Conservation (phyloP, 1,140 invertebrate genomes). For the Dendrolimus punctatus region DNA sequence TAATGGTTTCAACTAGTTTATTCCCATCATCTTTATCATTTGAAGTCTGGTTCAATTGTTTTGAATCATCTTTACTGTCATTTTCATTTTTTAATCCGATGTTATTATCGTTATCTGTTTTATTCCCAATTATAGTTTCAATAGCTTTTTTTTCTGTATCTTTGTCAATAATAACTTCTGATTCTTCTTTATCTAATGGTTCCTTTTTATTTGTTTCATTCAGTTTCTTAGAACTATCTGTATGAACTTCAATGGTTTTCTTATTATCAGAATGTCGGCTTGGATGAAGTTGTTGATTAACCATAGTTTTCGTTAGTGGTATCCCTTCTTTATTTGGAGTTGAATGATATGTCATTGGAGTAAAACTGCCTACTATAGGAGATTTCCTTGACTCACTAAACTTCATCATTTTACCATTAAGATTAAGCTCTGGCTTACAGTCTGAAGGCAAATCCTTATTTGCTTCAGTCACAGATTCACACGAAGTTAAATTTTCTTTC, state of each 20-base stretch:
- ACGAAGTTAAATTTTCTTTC: constrained; percentile 15
- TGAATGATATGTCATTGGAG: constrained; percentile 58
- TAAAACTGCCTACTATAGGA: constrained; percentile 49
- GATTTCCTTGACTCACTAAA: constrained; percentile 59
- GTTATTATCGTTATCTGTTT: too few species aligned
- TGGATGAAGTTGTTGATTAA: constrained; percentile 55
- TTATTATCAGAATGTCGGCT: constrained; percentile 60
- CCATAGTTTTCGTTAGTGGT: constrained; percentile 62
- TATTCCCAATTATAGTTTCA: too few species aligned
- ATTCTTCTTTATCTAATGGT: constrained; percentile 12
- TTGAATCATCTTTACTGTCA: too few species aligned
- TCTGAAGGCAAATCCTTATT: constrained; percentile 26
- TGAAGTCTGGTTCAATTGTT: too few species aligned
- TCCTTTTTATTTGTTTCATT: constrained; percentile 19
- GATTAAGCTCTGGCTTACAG: constrained; percentile 41
- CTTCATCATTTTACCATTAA: constrained; percentile 54
- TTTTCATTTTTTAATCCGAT: too few species aligned
- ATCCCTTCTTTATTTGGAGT: constrained; percentile 62
- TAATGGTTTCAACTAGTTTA: too few species aligned
- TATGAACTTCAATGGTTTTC: constrained; percentile 63
- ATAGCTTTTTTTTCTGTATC: constrained; percentile 6
- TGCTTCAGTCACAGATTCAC: constrained; percentile 17
- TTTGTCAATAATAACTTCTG: constrained; percentile 7
- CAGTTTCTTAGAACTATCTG: constrained; percentile 41
- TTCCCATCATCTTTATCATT: too few species aligned